Conservation (phyloP, 2,888 invertebrate genomes). For the Pterobdella sp. region DNA sequence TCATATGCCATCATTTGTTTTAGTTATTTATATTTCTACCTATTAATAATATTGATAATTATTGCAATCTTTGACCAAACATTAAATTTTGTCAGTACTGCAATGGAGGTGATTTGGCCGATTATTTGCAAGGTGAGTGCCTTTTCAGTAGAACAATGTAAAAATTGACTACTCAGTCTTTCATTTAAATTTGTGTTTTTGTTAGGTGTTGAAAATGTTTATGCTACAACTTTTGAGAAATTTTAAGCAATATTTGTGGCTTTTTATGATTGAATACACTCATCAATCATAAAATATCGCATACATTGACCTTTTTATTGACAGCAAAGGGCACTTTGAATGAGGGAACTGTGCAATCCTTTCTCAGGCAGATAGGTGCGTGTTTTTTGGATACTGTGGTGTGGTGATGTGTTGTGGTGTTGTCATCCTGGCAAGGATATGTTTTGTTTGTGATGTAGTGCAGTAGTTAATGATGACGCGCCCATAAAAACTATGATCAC, state of each 20-base stretch:
- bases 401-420: neutral
- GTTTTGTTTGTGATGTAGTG: slow-evolving; percentile 4
- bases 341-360: slow-evolving; percentile 90
- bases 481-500: neutral
- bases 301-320: slow-evolving; percentile 39
- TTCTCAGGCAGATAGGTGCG: slow-evolving; percentile 82
- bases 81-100: slow-evolving; percentile 67
- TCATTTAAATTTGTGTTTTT: too few relatives aligned
- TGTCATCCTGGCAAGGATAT: neutral
- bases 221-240: too few relatives aligned
- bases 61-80: neutral
- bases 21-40: too few relatives aligned
- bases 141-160: neutral
- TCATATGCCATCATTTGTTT: too few relatives aligned
- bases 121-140: slow-evolving; percentile 73
- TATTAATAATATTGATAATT: neutral
- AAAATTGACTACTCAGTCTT: neutral
- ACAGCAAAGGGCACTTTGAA: slow-evolving; percentile 82
- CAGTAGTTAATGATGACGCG: neutral
- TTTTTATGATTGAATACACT: neutral
- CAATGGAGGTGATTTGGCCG: slow-evolving; percentile 96
- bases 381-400: neutral
- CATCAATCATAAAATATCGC: neutral
- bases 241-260: too few relatives aligned
- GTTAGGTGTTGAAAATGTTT: too few relatives aligned